Evolutionary conservation across 2,888 invertebrate species (phyloP).

Genomic region (Bembecia ichneumoniformis): DNA sequence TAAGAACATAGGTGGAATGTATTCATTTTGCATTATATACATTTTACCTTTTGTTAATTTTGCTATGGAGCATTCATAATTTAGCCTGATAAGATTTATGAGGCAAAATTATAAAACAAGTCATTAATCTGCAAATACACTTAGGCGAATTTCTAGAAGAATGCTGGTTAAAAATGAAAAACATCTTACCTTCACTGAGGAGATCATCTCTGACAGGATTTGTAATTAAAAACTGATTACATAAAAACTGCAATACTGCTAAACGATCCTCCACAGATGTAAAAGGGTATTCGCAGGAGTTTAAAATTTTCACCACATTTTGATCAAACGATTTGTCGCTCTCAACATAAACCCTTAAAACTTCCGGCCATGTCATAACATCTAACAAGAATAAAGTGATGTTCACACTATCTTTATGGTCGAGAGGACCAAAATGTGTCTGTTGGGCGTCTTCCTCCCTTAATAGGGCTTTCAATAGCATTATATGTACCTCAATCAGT

Average conservation of each 20-base stretch:
- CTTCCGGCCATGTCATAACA: constrained; percentile 97
- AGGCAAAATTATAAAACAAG: too few species aligned
- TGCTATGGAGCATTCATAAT: too few species aligned
- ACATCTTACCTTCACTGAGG: constrained; percentile 84
- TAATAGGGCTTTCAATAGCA: constrained; percentile 90
- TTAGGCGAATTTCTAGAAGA: too few species aligned
- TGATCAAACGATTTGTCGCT: constrained; percentile 88
- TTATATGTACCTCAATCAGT: constrained; percentile 94
- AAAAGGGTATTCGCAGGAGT: constrained; percentile 90
- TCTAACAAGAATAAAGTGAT: constrained; percentile 94
- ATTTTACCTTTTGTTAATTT: too few species aligned
- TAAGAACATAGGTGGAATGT: too few species aligned
- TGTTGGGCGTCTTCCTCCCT: constrained; percentile 95
- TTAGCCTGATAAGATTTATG: too few species aligned
- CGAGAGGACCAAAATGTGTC: constrained; percentile 95
- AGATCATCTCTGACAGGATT: constrained; percentile 95
- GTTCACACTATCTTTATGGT: constrained; percentile 98
- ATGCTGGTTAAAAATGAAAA: too few species aligned
- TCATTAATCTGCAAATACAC: too few species aligned
- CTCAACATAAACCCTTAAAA: constrained; percentile 89
- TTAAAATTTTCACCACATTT: constrained; percentile 78
- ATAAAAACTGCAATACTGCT: constrained; percentile 88
- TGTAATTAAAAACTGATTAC: constrained; percentile 94
- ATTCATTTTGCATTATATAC: too few species aligned
- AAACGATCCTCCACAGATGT: constrained; percentile 83